These are phyloP conservation scores for Sarcophilus harrisii DNA, from an alignment of 2,797 vertebrate genomes.

Conservation along the genomic window DNA sequence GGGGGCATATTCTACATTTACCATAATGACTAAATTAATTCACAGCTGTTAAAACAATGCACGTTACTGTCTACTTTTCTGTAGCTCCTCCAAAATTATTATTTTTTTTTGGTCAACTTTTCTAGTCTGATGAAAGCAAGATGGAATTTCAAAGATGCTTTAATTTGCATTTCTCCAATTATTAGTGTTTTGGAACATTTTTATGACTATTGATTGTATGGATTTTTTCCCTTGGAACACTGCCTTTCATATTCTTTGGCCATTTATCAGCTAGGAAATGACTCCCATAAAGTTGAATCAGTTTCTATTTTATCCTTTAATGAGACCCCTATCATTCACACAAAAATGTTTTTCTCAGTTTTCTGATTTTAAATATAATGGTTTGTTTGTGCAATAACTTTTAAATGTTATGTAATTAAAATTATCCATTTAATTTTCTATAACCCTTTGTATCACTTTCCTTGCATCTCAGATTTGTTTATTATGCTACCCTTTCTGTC, in stretches of 20 bases:
- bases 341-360: neutral
- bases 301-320: neutral
- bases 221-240: neutral
- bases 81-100: neutral
- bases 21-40: neutral
- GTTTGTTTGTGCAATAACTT: neutral
- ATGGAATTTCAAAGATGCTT: neutral
- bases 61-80: neutral
- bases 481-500: neutral
- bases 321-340: neutral
- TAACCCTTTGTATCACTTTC: neutral
- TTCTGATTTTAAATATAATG: neutral
- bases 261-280: neutral
- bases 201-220: neutral
- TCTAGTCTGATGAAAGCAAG: neutral
- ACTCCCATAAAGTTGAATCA: neutral
- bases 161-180: neutral
- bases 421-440: neutral
- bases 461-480: neutral
- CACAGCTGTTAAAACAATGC: neutral
- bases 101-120: neutral
- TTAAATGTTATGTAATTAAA: neutral
- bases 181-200: neutral
- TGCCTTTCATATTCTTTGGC: neutral
- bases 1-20: neutral